Evolutionary conservation across 2,113 vertebrate species (phyloP).

Genomic region (Aspidoscelis tigris): DNA sequence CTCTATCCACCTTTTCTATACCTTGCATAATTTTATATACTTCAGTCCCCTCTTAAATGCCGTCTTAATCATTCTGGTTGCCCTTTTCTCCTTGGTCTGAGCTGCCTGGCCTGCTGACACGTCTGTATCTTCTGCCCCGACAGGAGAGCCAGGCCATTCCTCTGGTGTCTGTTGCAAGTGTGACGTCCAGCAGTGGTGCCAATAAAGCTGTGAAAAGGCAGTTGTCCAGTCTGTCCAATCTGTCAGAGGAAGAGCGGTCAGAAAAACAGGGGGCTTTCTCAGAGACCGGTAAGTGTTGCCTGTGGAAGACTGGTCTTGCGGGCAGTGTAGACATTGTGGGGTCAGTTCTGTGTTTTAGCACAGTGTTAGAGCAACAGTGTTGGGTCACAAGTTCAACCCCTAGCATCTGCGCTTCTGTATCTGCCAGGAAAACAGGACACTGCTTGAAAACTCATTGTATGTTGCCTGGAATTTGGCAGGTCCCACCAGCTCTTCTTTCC

Average conservation of each 20-base stretch:
- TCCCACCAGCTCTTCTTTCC: too few species aligned
- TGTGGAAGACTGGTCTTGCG: not conserved
- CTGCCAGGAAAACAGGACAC: not conserved
- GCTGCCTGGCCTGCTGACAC: not conserved
- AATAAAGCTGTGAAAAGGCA: conserved; percentile 75
- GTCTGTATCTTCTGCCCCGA: not conserved
- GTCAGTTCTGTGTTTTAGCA: not conserved
- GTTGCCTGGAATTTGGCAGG: too few species aligned
- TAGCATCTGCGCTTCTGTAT: too few species aligned
- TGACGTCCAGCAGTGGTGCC: conserved; percentile 70
- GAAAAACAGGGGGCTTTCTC: conserved; percentile 66
- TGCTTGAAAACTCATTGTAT: too few species aligned
- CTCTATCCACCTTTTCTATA: too few species aligned
- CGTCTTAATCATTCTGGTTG: too few species aligned
- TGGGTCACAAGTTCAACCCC: too few species aligned
- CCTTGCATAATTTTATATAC: too few species aligned
- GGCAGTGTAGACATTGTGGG: too few species aligned
- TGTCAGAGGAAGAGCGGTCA: conserved; percentile 71
- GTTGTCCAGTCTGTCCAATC: conserved; percentile 49
- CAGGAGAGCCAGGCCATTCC: conserved; percentile 91
- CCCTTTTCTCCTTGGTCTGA: too few species aligned
- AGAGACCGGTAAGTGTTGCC: conserved; percentile 73
- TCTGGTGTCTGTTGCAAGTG: conserved; percentile 79
- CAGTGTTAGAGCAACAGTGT: too few species aligned
- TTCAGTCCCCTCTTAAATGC: too few species aligned